Percentiles rank a stretch among this genome's conserved stretches.
Conservation (phyloP, 2,113 vertebrate genomes). For the Hydrolagus affinis region DNA sequence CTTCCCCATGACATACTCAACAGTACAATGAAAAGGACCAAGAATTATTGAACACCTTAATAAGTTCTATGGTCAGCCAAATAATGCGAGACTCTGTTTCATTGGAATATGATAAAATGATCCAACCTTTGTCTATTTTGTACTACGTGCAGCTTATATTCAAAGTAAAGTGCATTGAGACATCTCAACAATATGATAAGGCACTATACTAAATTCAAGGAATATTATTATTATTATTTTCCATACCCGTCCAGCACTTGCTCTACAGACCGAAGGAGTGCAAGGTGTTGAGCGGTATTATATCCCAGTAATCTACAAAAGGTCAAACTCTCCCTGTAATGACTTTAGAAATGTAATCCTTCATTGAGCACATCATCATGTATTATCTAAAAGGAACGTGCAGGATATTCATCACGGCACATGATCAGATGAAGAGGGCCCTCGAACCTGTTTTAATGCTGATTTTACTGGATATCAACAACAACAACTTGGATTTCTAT, state of each 20-base stretch:
- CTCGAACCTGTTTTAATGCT: too few relatives aligned
- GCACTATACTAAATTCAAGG: too few relatives aligned
- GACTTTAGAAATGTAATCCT: background rate
- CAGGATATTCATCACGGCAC: background rate
- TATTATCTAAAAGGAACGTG: background rate
- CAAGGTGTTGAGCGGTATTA: background rate
- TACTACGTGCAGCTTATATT: too few relatives aligned
- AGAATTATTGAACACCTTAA: background rate
- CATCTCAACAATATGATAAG: too few relatives aligned
- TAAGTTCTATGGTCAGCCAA: background rate
- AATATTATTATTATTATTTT: too few relatives aligned
- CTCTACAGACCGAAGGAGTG: too few relatives aligned
- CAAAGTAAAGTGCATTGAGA: too few relatives aligned
- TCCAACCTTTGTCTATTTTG: background rate
- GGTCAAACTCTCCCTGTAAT: background rate
- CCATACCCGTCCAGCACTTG: too few relatives aligned
- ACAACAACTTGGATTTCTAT: too few relatives aligned
- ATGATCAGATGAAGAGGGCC: too few relatives aligned
- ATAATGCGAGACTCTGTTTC: background rate
- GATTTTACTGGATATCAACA: too few relatives aligned
- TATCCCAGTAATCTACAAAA: background rate
- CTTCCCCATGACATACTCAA: conserved; percentile 17
- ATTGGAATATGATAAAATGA: background rate
- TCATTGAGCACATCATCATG: background rate
- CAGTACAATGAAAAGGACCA: background rate